Percentiles rank a stretch among this genome's conserved stretches.
Evolutionary conservation across 1,140 invertebrate species (phyloP).

Genomic region (Meloidogyne floridensis): DNA sequence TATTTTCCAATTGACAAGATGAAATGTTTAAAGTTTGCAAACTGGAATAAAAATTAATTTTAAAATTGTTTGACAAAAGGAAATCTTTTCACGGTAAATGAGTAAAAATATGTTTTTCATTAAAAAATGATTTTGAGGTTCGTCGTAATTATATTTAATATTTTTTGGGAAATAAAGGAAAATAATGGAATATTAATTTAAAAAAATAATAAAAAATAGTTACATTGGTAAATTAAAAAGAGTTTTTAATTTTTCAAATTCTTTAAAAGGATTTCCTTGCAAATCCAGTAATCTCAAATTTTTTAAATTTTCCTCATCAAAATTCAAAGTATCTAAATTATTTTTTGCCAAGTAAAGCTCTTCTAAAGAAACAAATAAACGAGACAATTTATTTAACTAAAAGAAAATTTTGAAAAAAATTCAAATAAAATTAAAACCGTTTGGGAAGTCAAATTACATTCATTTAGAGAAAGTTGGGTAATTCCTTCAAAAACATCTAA

Average conservation of each 20-base stretch:
- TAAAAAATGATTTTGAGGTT: no score
- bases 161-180: neutral
- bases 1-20: conserved; percentile 30
- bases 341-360: conserved; percentile 43
- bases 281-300: conserved; percentile 33
- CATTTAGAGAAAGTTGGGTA: conserved; percentile 36
- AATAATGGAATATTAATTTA: neutral
- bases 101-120: no score
- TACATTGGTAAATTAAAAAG: conserved; percentile 35
- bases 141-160: no score
- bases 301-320: neutral
- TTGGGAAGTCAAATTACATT: conserved; percentile 30
- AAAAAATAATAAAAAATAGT: neutral
- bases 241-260: conserved; percentile 20
- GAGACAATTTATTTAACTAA: neutral
- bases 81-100: no score
- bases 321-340: conserved; percentile 3
- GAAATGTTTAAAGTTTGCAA: conserved; percentile 38
- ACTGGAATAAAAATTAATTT: conserved; percentile 21
- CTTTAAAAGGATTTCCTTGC: conserved; percentile 33
- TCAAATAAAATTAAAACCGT: conserved; percentile 32
- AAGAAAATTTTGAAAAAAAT: neutral
- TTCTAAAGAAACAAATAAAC: conserved; percentile 32
- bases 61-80: neutral
- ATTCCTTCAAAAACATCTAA: conserved; percentile 1